Evolutionary conservation across 2,888 invertebrate species (phyloP).

Genomic region (Trissonchulus latispiculum): DNA sequence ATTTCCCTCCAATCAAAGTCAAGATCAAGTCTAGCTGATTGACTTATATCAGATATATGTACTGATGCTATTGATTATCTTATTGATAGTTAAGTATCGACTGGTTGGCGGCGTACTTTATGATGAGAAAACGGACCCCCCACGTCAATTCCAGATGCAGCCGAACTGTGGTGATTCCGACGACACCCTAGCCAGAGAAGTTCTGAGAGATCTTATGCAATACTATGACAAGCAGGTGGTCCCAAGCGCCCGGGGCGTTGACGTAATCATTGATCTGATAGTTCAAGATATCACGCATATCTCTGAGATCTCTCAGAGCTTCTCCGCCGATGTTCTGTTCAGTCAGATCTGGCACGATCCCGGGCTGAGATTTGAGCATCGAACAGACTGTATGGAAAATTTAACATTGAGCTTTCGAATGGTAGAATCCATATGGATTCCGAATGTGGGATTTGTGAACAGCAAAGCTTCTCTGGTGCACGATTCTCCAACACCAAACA

Average conservation of each 20-base stretch:
- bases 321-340: slow-evolving; percentile 31
- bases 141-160: not conserved
- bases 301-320: slow-evolving; percentile 31
- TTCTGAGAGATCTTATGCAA: slow-evolving; percentile 24
- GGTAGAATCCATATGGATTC: slow-evolving; percentile 40
- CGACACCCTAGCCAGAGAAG: slow-evolving; percentile 8
- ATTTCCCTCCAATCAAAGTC: too few relatives aligned
- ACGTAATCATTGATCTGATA: slow-evolving; percentile 40
- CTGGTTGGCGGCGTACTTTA: too few relatives aligned
- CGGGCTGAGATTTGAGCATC: slow-evolving; percentile 26
- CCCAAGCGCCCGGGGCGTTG: slow-evolving; percentile 40
- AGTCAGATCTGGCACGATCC: slow-evolving; percentile 28
- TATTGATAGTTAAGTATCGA: too few relatives aligned
- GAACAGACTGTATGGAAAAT: slow-evolving; percentile 28
- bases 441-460: slow-evolving; percentile 29
- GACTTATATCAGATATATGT: too few relatives aligned
- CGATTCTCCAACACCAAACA: slow-evolving; percentile 40
- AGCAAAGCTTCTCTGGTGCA: slow-evolving; percentile 32
- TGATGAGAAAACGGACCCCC: too few relatives aligned
- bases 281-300: slow-evolving; percentile 24
- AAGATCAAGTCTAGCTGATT: too few relatives aligned
- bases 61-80: too few relatives aligned
- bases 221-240: slow-evolving; percentile 40
- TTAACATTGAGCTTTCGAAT: slow-evolving; percentile 32
- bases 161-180: not conserved